Evolutionary conservation across 2,113 vertebrate genomes (phyloP), one percentile per base, ranked within the genome.

Genomic region (Lophotis ruficrista): DNA sequence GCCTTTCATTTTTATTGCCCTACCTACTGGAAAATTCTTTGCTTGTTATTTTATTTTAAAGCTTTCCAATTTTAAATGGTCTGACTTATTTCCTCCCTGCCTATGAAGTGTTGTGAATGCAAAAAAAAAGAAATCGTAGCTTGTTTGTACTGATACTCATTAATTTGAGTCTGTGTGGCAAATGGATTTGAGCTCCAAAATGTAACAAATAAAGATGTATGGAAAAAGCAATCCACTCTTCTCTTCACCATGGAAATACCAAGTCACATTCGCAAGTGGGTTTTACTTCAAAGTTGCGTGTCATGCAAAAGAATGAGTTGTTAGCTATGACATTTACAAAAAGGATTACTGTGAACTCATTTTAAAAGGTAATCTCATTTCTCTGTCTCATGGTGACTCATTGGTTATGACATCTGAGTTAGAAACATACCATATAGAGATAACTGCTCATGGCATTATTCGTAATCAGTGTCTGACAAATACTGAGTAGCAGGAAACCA

Each of bases 291-390:
- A 93, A 94, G 90, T 56, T 76, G 37, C 7, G 2, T 58, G 90
- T 71, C 21, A 3, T 47, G 73, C 69, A 73, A 85, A 90, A 66
- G 84, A 81, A 85, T 88, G 87, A 96, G 82, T 93, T 76, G 83
- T 87, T 75, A 88, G 62, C 64, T 61, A 48, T 20, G 64, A 82
- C 73, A 72, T 93, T 92, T 92, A 88, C 84, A 64, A 78, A 76
- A 38, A 87, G 57, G 72, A 93, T 95, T 96, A 95, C 80, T 75
- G 47, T 50, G 28, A 95, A 95, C n/a, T 48, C 78, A 53, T 96
- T 97, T 96, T 92, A 73, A 91, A 93, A 93, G 38, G 61, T 91
- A 94, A 94, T 95, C 93, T 87, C 91, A 75, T 89, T 95, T 93
- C 82, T 93, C 81, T 95, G 95, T 64, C 60, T 93, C 79, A 88